Percentiles rank a stretch among this genome's conserved stretches.
Conservation (phyloP, 2,797 vertebrate species). For the Eulemur albifrons region DNA sequence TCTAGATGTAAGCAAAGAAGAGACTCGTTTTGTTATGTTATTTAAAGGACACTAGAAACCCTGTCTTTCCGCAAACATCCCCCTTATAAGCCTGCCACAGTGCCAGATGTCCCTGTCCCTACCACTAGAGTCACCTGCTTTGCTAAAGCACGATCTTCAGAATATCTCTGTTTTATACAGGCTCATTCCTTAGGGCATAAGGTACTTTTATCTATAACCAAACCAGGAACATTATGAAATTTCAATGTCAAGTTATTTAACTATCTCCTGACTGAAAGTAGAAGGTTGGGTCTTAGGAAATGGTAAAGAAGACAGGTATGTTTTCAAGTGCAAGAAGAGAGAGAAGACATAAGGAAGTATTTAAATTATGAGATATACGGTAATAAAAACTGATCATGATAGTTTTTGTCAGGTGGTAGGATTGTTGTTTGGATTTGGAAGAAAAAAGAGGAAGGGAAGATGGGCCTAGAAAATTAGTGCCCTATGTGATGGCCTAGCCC, state of each 20-base stretch:
- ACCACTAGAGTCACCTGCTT: not conserved
- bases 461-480: not conserved
- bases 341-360: not conserved
- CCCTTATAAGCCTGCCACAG: not conserved
- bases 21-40: not conserved
- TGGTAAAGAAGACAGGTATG: not conserved
- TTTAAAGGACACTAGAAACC: not conserved
- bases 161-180: not conserved
- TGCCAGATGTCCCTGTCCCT: not conserved
- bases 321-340: not conserved
- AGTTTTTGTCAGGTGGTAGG: not conserved
- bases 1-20: not conserved
- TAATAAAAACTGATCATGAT: not conserved
- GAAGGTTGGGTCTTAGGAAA: not conserved
- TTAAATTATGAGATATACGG: not conserved
- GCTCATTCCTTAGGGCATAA: not conserved
- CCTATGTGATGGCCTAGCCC: accelerated
- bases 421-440: not conserved
- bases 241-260: not conserved
- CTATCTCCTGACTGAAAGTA: not conserved
- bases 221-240: not conserved
- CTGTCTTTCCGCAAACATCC: not conserved
- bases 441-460: not conserved
- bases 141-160: not conserved
- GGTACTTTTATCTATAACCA: not conserved